Conservation (phyloP, 2,888 invertebrate species). For the Hirtodrosophila cameraria region DNA sequence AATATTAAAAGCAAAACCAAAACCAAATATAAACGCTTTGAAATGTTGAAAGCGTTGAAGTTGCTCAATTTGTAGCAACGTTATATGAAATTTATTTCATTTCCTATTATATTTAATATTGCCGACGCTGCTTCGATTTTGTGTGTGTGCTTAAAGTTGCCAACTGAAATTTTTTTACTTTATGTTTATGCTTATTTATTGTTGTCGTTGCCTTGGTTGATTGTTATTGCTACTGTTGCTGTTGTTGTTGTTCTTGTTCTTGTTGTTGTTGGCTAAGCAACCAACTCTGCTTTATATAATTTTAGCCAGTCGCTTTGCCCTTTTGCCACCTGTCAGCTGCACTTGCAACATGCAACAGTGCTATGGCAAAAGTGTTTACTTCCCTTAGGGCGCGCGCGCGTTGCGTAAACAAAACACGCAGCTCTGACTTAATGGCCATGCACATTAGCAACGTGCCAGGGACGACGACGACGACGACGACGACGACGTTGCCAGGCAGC, state of each 20-base stretch:
- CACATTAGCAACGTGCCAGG: slow-evolving; percentile 74
- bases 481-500: slow-evolving; percentile 36
- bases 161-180: slow-evolving; percentile 28
- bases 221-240: slow-evolving; percentile 4
- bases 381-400: slow-evolving; percentile 28
- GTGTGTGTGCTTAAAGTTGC: slow-evolving; percentile 28
- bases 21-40: slow-evolving; percentile 60
- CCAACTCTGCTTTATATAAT: slow-evolving; percentile 55
- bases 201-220: slow-evolving; percentile 55
- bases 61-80: slow-evolving; percentile 55
- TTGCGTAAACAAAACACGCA: slow-evolving; percentile 80
- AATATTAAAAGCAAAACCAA: slow-evolving; percentile 42
- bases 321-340: slow-evolving; percentile 70
- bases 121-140: slow-evolving; percentile 57
- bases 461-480: no score
- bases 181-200: slow-evolving; percentile 33
- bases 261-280: slow-evolving; percentile 56
- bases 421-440: slow-evolving; percentile 74
- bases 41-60: slow-evolving; percentile 52
- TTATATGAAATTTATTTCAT: slow-evolving; percentile 55
- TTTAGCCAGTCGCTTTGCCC: slow-evolving; percentile 37
- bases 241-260: slow-evolving; percentile 46
- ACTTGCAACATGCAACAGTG: slow-evolving; percentile 61
- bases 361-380: slow-evolving; percentile 45
- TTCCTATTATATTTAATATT: slow-evolving; percentile 35